Evolutionary conservation across 2,113 vertebrate species (phyloP).

Genomic region (Phoxinus phoxinus): DNA sequence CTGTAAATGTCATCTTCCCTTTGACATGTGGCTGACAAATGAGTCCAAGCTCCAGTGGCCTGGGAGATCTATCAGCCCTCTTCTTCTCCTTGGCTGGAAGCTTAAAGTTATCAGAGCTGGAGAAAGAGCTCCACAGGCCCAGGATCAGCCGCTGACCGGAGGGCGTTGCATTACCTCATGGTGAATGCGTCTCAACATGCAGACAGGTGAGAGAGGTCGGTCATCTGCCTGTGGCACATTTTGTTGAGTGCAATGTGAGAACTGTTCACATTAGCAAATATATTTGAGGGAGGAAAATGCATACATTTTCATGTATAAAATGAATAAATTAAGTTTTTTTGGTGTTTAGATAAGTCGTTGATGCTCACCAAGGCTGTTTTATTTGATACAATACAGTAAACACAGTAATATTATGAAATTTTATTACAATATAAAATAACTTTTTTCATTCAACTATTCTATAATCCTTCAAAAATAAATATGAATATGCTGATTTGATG

Average conservation of each 20-base stretch:
- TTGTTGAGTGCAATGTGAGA: not conserved
- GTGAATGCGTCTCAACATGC: not conserved
- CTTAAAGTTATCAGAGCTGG: slow-evolving; percentile 49
- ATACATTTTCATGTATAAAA: not conserved
- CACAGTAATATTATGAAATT: not conserved
- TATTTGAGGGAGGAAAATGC: not conserved
- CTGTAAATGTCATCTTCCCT: slow-evolving; percentile 98
- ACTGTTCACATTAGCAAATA: not conserved
- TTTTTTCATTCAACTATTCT: too few species aligned
- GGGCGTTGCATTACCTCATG: slow-evolving; percentile 39
- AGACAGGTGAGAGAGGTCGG: slow-evolving; percentile 28
- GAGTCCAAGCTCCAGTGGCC: slow-evolving; percentile 79
- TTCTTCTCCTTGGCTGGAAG: slow-evolving; percentile 60
- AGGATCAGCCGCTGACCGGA: slow-evolving; percentile 1
- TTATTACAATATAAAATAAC: not conserved
- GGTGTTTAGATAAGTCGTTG: not conserved
- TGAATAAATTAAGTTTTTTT: not conserved
- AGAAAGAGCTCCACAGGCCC: slow-evolving; percentile 41
- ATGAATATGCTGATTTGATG: not conserved
- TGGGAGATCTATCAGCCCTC: slow-evolving; percentile 64
- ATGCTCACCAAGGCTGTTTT: not conserved
- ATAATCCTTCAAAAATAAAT: not conserved
- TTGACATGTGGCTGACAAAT: slow-evolving; percentile 96
- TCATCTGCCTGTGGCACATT: slow-evolving; percentile 27
- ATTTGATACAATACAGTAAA: not conserved